Base-by-base conservation (phyloP, 2,113 vertebrate species). In the Dissostichus mawsoni region DNA sequence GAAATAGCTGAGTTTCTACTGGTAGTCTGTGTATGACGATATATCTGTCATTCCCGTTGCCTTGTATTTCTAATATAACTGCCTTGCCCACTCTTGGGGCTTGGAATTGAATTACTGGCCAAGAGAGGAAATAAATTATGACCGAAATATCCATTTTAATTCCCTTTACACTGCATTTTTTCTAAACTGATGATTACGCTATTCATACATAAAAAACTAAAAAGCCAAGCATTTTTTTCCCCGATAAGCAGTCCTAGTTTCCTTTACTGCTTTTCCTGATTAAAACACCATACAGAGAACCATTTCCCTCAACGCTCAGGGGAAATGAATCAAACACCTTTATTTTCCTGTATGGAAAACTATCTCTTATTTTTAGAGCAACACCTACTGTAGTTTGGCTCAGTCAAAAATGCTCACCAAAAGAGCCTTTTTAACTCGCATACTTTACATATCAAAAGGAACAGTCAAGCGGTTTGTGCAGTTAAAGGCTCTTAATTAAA, bases 141-240 rank as follows among this genome's bases (percentile, higher is more conserved):
- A 61, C 67, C 50, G 74, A 89, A 88, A 87, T 78, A 90, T 91
- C 81, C 78, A 89, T 89, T 86, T 82, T n/a, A 86, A 89, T 84
- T 90, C 83, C 3, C 72, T 80, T 73, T 66, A 70, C 64, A 23
- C 73, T 67, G 86, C 75, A 69, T 41, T 83, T 92, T 76, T 65
- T 12, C 74, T n/a, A 70, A 92, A 90, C 68, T 78, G 90, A 90
- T 88, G 85, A 89, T 85, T 12, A 65, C 2, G 56, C 76, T 36
- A 14, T 80, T 81, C 58, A 81, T 78, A 53, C 20, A 51, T n/a
- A 48, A 50, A 25, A 48, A 85, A 66, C 41, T 25, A 55, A 63
- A 52, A 52, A 76, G 55, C 61, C 18, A 20, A 76, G 76, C 73
- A 20, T 63, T 79, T 81, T 57, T 17, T 69, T 8, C 36, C 36